These are phyloP conservation scores for Gymnocephalus cernua DNA, from an alignment of 2,113 vertebrate species.

Conservation along the genomic window DNA sequence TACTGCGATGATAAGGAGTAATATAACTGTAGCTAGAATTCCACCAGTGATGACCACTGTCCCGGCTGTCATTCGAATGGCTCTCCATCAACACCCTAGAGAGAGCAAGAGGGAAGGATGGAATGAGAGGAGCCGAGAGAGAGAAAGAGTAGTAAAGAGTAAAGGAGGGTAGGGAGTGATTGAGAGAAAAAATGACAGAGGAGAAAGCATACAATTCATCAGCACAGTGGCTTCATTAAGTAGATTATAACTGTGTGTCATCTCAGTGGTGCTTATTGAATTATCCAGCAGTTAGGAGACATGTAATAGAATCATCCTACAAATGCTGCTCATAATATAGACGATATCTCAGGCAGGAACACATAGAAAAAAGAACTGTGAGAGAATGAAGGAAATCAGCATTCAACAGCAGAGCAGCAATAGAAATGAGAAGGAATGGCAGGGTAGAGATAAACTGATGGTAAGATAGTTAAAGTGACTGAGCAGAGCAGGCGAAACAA, in stretches of 20 bases:
- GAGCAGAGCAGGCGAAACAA: conserved; percentile 7
- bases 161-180: not conserved
- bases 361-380: conserved; percentile 3
- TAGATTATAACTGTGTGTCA: conserved; percentile 76
- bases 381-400: conserved; percentile 18
- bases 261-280: conserved; percentile 74
- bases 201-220: conserved; percentile 66
- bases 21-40: conserved; percentile 98
- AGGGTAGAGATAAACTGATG: conserved; percentile 33
- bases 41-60: conserved; percentile 99
- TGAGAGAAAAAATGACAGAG: conserved; percentile 22
- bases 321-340: conserved; percentile 64
- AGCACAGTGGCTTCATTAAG: conserved; percentile 75
- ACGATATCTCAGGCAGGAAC: conserved; percentile 46
- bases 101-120: conserved; percentile 21
- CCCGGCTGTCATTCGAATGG: conserved; percentile 99
- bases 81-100: conserved; percentile 95
- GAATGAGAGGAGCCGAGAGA: conserved; percentile 2
- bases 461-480: conserved; percentile 20
- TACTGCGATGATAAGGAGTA: conserved; percentile 97
- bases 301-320: conserved; percentile 75
- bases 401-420: conserved; percentile 22
- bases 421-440: conserved; percentile 38
- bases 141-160: conserved; percentile 3
- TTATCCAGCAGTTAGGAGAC: conserved; percentile 71